Evolutionary conservation across 1,140 invertebrate species (phyloP), one percentile per base, ranked within the genome.

Genomic region (Cotesia glomerata): DNA sequence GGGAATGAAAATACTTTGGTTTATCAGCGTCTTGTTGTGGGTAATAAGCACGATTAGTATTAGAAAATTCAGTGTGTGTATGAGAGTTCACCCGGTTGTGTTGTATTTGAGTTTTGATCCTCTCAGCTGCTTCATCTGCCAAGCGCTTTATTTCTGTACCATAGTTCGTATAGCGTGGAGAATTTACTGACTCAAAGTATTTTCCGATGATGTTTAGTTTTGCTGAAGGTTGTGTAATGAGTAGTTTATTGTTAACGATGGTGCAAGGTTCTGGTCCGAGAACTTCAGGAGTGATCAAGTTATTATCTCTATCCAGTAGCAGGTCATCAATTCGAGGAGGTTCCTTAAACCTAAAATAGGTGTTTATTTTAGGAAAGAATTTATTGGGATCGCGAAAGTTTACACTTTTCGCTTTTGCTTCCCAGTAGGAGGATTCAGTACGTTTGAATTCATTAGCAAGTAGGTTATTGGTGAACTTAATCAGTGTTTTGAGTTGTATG

Each of bases 361-460:
- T 36, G 51, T 77, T 77, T 0, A 76, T 71, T 73, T 72, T 73
- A 9, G 77, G 75, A 56, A 78, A 76, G 45, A 75, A 73, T 4
- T 69, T 36, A 4, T 69, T 39, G 0, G 69, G 0, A 9, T 76
- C 62, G 16, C 54, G 65, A 26, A 63, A 51, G 35, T 76, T 67
- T 4, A 78, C 76, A 54, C 70, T 68, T 11, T 52, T 77, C 0
- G 71, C 35, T 52, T 66, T 62, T 16, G 69, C 18, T 26, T 8
- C 39, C 75, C 77, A 78, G n/a, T 65, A 75, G 3, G 68, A 63
- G 14, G 39, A 66, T 7, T 62, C 45, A 8, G 54, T 14, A 26
- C 58, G 67, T 18, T 62, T 69, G 8, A 71, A 73, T 76, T 74
- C 72, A 5, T 72, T 69, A 26, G 13, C 0, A 0, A 73, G 11